phyloP scores from a whole-genome alignment of 2,113 vertebrate species.

The Conger conger region DNA sequence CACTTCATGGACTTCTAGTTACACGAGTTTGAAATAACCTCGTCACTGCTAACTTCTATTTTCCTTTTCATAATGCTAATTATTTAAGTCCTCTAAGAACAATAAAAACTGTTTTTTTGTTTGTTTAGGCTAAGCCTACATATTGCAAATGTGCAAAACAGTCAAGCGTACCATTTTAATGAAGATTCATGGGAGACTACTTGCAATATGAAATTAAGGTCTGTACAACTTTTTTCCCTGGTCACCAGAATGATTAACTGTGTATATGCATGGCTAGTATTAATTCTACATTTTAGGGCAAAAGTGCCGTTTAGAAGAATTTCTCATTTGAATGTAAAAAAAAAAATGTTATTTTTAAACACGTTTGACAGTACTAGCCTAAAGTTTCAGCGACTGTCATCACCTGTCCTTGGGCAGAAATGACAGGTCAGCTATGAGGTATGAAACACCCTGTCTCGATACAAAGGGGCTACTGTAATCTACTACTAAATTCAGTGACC shows the following conservation, averaged over 20 bases:
- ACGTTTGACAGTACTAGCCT: too few relatives aligned
- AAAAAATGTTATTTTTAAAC: too few relatives aligned
- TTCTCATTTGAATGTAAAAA: too few relatives aligned
- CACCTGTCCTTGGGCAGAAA: too few relatives aligned
- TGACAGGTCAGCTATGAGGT: too few relatives aligned
- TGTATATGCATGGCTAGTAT: background rate
- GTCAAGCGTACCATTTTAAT: background rate
- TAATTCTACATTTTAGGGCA: background rate
- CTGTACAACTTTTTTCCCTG: background rate
- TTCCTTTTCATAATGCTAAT: background rate
- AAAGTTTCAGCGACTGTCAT: too few relatives aligned
- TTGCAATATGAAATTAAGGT: background rate
- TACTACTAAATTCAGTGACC: too few relatives aligned
- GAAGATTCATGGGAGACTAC: background rate
- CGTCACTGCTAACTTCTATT: background rate
- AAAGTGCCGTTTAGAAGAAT: background rate
- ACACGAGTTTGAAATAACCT: background rate
- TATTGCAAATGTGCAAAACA: background rate
- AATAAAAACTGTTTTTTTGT: background rate
- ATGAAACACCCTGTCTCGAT: too few relatives aligned
- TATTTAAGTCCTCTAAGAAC: background rate
- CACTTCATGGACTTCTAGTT: background rate
- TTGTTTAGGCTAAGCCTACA: background rate
- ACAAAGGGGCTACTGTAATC: too few relatives aligned
- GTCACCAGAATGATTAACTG: background rate